These are phyloP conservation scores for Syngnathus rostellatus DNA, from an alignment of 2,797 vertebrate species.

Conservation along the genomic window DNA sequence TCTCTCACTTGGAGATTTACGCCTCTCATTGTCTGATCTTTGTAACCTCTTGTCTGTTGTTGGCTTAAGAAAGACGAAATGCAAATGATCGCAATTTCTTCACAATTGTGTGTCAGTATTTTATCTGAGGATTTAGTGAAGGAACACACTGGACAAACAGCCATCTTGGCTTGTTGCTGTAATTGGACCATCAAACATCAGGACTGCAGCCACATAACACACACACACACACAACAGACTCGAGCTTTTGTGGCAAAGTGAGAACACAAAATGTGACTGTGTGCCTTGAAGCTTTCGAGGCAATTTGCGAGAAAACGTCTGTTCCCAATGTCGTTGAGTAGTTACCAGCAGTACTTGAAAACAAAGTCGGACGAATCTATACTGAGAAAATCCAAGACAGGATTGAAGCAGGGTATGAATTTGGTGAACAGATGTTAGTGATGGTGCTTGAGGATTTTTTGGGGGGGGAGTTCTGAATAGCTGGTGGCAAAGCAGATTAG, in stretches of 20 bases:
- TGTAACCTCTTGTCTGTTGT: slow-evolving; percentile 24
- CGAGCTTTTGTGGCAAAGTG: slow-evolving; percentile 18
- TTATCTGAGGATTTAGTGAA: slow-evolving; percentile 27
- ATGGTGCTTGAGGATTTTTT: not conserved
- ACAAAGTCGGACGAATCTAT: slow-evolving; percentile 10
- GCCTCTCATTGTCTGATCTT: slow-evolving; percentile 17
- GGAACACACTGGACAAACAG: slow-evolving; percentile 25
- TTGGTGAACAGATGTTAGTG: not conserved
- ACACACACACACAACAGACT: slow-evolving; percentile 18
- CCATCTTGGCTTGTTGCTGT: slow-evolving; percentile 33
- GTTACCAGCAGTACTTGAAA: slow-evolving; percentile 1
- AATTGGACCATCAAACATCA: slow-evolving; percentile 38
- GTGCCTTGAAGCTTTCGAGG: slow-evolving; percentile 26
- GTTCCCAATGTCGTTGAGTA: slow-evolving; percentile 10
- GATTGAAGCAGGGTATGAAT: not conserved
- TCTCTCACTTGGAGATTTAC: slow-evolving; percentile 13
- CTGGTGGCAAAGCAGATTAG: slow-evolving; percentile 12
- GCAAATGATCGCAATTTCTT: slow-evolving; percentile 24
- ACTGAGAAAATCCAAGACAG: not conserved
- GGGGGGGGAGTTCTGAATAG: no score
- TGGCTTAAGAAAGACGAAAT: slow-evolving; percentile 17
- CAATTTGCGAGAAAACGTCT: slow-evolving; percentile 23
- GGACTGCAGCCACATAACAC: slow-evolving; percentile 19
- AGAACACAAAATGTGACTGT: slow-evolving; percentile 12
- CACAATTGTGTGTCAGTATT: slow-evolving; percentile 16